Conservation (phyloP, 2,888 invertebrate species). For the Lymantria dispar region DNA sequence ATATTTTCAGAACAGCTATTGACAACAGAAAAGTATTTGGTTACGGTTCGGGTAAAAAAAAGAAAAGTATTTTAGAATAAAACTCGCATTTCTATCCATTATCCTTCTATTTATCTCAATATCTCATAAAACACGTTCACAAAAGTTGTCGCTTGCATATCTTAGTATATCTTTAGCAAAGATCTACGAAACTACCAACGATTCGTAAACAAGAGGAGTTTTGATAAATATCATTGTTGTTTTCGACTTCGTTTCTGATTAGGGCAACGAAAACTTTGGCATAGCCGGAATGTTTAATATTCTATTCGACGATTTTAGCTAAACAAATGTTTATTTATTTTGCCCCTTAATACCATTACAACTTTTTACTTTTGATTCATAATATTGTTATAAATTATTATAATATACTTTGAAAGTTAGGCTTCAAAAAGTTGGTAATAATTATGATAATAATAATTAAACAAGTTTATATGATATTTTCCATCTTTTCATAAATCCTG, state of each 20-base stretch:
- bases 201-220: constrained; percentile 3
- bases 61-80: no score
- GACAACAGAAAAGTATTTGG: no score
- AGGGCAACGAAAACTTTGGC: neutral
- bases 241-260: neutral
- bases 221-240: constrained; percentile 6
- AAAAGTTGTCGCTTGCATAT: constrained; percentile 1
- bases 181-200: neutral
- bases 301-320: neutral
- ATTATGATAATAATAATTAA: no score
- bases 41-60: no score
- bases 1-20: no score
- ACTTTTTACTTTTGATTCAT: neutral
- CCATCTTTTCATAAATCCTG: no score
- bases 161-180: constrained; percentile 4
- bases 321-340: neutral
- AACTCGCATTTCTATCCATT: no score
- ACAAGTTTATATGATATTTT: no score
- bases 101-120: no score
- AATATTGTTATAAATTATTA: neutral
- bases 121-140: neutral
- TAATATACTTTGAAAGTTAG: no score
- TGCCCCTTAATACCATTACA: neutral
- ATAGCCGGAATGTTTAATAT: neutral
- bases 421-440: no score